A percentile compares a stretch with the other conserved stretches of the same genome.
phyloP scores from a whole-genome alignment of 1,140 invertebrate genomes.

The Dolichoris vasculosae region DNA sequence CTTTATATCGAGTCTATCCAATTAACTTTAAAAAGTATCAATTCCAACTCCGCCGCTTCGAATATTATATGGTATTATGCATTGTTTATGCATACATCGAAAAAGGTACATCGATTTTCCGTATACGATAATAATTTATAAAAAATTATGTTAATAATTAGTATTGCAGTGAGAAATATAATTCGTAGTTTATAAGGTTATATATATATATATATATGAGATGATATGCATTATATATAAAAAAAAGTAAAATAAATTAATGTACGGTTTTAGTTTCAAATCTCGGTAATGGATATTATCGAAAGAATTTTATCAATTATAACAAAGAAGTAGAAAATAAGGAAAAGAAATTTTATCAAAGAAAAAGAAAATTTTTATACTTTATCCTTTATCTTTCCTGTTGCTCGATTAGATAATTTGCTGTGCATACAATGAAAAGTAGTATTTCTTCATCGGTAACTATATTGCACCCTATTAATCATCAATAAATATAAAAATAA shows the following conservation, averaged over 20 bases:
- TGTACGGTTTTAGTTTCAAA: too few species aligned
- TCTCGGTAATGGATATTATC: too few species aligned
- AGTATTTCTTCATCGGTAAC: constrained; percentile 24
- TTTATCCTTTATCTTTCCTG: neutral
- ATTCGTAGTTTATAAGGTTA: too few species aligned
- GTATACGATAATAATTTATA: too few species aligned
- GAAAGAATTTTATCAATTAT: neutral
- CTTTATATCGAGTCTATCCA: neutral
- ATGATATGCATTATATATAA: too few species aligned
- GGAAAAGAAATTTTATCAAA: neutral
- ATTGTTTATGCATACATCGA: too few species aligned
- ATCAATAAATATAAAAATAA: neutral
- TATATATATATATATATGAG: too few species aligned
- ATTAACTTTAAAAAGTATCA: constrained; percentile 16
- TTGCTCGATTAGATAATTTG: constrained; percentile 11
- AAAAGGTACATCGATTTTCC: too few species aligned
- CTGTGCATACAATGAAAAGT: neutral
- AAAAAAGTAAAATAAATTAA: too few species aligned
- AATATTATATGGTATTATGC: too few species aligned
- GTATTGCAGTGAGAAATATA: too few species aligned
- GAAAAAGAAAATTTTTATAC: neutral
- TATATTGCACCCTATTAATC: constrained; percentile 16
- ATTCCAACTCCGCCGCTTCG: neutral
- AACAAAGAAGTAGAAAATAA: neutral
- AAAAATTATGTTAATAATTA: too few species aligned